These are phyloP conservation scores for Nomada lathburiana DNA, from an alignment of 2,888 invertebrate genomes.

Conservation along the genomic window DNA sequence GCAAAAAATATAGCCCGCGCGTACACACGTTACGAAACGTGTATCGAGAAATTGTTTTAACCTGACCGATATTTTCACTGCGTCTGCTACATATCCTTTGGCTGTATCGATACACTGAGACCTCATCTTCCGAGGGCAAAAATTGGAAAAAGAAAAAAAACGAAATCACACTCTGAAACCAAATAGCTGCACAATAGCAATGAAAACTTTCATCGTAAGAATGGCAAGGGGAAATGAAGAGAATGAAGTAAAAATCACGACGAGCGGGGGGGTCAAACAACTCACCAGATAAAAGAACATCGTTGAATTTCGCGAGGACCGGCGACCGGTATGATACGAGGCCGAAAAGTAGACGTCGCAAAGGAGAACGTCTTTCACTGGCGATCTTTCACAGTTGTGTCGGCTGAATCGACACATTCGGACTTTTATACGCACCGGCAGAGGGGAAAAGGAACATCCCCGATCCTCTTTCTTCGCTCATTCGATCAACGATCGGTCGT, in stretches of 20 bases:
- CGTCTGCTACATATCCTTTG: neutral
- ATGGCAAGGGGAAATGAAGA: neutral
- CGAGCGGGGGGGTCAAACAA: conserved; percentile 7
- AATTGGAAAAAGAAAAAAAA: neutral
- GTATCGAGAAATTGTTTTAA: neutral
- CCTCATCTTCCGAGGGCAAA: no score
- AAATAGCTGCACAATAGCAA: neutral
- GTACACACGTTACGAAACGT: neutral
- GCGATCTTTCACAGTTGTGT: conserved; percentile 75
- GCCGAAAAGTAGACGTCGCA: conserved; percentile 44
- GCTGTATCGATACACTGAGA: no score
- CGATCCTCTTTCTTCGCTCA: conserved; percentile 48
- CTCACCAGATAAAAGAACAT: conserved; percentile 60
- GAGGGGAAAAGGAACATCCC: conserved; percentile 57
- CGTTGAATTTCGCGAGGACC: conserved; percentile 37
- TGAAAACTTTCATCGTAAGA: neutral
- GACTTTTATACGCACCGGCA: conserved; percentile 73
- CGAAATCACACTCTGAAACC: no score
- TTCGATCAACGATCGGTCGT: conserved; percentile 58
- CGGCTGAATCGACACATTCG: conserved; percentile 71
- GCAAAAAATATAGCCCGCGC: neutral
- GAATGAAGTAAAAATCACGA: neutral
- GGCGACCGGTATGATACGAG: conserved; percentile 32
- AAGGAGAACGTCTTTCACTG: conserved; percentile 65
- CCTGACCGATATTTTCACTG: conserved; percentile 34